Evolutionary conservation across 2,113 vertebrate genomes (phyloP), one percentile per base, ranked within the genome.

Genomic region (Anarhynchus alexandrinus): DNA sequence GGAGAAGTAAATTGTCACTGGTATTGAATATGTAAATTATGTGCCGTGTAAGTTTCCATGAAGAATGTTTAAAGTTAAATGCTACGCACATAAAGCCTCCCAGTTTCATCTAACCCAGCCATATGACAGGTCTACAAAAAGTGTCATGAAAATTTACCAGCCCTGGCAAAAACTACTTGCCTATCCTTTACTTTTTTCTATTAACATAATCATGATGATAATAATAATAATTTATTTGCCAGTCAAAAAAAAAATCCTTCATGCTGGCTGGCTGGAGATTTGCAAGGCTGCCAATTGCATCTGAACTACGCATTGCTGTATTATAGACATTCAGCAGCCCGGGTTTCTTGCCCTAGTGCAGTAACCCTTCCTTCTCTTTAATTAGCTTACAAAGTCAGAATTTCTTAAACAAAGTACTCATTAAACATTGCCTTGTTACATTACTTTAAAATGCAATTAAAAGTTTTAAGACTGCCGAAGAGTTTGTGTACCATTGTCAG

Each of bases 1-100:
- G 98, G 98, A 98, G 98, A 98, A 98, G 98, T 98, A 98, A 98
- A 98, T 98, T 98, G 98, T 98, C 98, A 98, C 98, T 98, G 97
- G 98, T 98, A 98, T 98, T 98, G 98, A 98, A 98, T 98, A 98
- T 98, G 98, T 98, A 98, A 98, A 98, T 98, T 97, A 98, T 97
- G 96, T 98, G 96, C 97, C 96, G 96, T 97, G 97, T 97, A 98
- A 98, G 97, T 98, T 98, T 98, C 97, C 97, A 97, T 94, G 97
- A 98, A 98, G 97, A 98, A 98, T 98, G 97, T 97, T 98, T 98
- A 98, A 98, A 98, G 97, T 98, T 97, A 98, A 98, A 98, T 96
- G 97, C 96, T 96, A 96, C 23, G 72, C 93, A 94, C 94, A 97
- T 94, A 96, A 97, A 97, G 94, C 96, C 94, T 98, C 97, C 94